A percentile compares a stretch with the other conserved stretches of the same genome.
Conservation (phyloP, 2,113 vertebrate species). For the Zingel zingel region DNA sequence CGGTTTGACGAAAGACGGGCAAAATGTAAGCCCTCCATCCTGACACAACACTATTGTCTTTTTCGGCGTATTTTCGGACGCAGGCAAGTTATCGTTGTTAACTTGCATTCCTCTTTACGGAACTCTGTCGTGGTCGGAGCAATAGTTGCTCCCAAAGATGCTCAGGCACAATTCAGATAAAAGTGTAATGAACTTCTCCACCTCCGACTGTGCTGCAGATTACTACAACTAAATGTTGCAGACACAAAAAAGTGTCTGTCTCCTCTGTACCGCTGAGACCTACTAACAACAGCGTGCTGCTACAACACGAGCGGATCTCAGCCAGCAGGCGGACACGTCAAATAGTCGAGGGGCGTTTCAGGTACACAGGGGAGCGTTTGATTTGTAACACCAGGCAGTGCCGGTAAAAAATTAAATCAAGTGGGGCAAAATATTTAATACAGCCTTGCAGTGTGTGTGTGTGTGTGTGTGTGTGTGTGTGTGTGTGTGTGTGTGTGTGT, state of each 20-base stretch:
- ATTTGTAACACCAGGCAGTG: neutral
- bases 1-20: neutral
- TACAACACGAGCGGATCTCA: neutral
- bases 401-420: neutral
- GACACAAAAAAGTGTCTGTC: neutral
- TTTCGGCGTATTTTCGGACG: neutral
- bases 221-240: no score
- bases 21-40: conserved; percentile 61
- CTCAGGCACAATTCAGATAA: neutral
- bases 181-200: neutral
- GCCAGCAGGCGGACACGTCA: conserved; percentile 21
- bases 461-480: no score
- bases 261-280: rapidly evolving
- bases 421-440: neutral
- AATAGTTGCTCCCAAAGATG: neutral
- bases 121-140: neutral
- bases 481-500: no score
- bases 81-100: conserved; percentile 2
- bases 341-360: conserved; percentile 29
- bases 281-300: neutral
- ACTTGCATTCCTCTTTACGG: conserved; percentile 44
- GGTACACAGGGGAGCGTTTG: conserved; percentile 34
- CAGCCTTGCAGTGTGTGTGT: neutral
- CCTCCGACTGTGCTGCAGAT: neutral
- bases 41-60: neutral